Evolutionary conservation across 2,113 vertebrate species (phyloP).

Genomic region (Etheostoma spectabile): DNA sequence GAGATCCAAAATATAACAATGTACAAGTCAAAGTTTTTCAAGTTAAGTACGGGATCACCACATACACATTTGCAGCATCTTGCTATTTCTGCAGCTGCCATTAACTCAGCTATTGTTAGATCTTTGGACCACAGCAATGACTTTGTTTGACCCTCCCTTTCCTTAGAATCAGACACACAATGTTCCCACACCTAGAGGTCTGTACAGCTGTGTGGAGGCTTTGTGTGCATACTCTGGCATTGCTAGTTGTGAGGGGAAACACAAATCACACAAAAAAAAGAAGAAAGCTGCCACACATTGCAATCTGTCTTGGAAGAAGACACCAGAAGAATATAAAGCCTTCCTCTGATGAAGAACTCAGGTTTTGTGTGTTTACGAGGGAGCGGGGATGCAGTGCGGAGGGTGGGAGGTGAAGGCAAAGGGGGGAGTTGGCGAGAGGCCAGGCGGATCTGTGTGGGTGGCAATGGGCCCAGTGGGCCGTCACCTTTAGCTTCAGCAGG

Average conservation of each 20-base stretch:
- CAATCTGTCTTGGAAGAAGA: not conserved
- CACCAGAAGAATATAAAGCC: conserved; percentile 14
- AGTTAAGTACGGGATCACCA: not conserved
- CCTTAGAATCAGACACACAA: conserved; percentile 1
- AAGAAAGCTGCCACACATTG: not conserved
- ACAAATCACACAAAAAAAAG: not conserved
- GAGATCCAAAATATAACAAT: no score
- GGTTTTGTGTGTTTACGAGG: conserved; percentile 7
- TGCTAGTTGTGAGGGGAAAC: not conserved
- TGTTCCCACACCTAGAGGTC: conserved; percentile 8
- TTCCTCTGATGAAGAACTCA: not conserved
- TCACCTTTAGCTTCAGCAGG: conserved; percentile 38
- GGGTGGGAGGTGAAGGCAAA: no score
- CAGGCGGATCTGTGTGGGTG: conserved; percentile 33
- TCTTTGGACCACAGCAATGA: conserved; percentile 1
- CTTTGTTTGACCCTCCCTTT: not conserved
- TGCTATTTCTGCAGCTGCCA: no score
- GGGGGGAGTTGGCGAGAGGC: not conserved
- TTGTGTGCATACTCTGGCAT: not conserved
- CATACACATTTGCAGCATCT: not conserved
- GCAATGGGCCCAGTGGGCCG: conserved; percentile 28
- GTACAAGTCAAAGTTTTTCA: no score
- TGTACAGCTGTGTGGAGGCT: conserved; percentile 12
- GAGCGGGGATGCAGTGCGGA: not conserved
- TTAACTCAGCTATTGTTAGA: not conserved